Evolutionary conservation across 2,113 vertebrate species (phyloP), one percentile per base, ranked within the genome.

Genomic region (Argyrosomus japonicus): DNA sequence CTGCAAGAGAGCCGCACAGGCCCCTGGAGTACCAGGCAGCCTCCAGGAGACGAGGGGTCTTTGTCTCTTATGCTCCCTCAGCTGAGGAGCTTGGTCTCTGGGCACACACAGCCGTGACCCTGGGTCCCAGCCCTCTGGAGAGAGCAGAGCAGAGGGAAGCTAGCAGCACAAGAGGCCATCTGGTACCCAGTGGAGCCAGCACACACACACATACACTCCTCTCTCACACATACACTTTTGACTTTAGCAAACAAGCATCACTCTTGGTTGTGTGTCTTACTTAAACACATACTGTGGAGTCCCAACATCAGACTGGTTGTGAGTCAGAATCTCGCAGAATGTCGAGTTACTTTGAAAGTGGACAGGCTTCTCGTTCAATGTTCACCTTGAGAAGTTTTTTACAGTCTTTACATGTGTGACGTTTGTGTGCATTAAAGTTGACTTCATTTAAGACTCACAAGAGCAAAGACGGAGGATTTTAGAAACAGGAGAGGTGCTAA

Each of bases 131-230:
- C 82, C 91, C 88, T 88, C 71, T 86, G 86, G 85, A 84, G 81
- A 79, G 84, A 82, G 72, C 50, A 63, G 74, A 88, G 88, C 68
- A 76, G 63, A 85, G 90, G 88, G 62, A 81, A 63, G 81, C 89
- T 83, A 89, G 83, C 67, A 25, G 83, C 88, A 93, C 88, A 92
- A 85, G 90, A 90, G 91, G 90, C 94, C 94, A 95, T 95, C 94
- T 95, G 93, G 92, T 91, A 77, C 91, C 89, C 91, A 91, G 82
- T 78, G 88, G 72, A 88, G 84, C 88, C 62, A 67, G 29, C 43
- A 57, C 25, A 63, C 32, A 62, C 21, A 50, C 43, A 62, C 47
- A 51, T 48, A 53, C 57, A 23, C 25, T 36, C 48, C 51, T 53
- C 15, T 1, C 23, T 23, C 47, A 45, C 47, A 43, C 13, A 53